Evolutionary conservation across 2,797 vertebrate genomes (phyloP), one percentile per base, ranked within the genome.

Genomic region (Sarcophilus harrisii): DNA sequence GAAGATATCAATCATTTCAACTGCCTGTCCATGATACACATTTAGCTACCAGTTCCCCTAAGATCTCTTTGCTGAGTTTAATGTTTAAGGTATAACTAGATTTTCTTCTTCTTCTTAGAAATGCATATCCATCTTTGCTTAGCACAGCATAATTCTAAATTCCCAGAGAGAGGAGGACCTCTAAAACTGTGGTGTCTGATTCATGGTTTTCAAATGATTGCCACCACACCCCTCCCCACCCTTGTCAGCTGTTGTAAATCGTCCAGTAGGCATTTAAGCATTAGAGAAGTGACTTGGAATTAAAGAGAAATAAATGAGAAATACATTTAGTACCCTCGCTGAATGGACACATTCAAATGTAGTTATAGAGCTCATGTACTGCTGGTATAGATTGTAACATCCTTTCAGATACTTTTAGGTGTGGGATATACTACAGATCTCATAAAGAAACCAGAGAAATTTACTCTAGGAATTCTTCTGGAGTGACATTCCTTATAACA

Each of bases 121-220:
- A 60, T 13, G 18, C 90, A 38, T 57, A n/a, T 55, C 45, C 52
- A 32, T 54, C 58, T 66, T 93, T 97, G 93, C 97, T 96, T 94
- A 96, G 58, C 14, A 60, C 66, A 94, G 95, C 92, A 32, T 4
- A 92, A 95, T 59, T 73, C 57, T 81, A 54, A 58, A 57, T 62
- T 95, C 57, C 89, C 92, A n/a, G 9, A 81, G 95, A 95, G 93
- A 95, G 90, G 90, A 90, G 93, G 59, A 95, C 57, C 89, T 13
- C 93, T 94, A 0, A 27, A 95, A 59, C 91, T 62, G 0, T 28
- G n/a, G 59, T 29, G 90, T 93, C 91, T 97, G 95, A 97, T 55
- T 97, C 98, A 97, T 3, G 27, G 93, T 81, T 97, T 96, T 96
- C 62, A 97, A 96, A 93, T n/a, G 81, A 95, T 95, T 90, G 95